These are phyloP conservation scores for Tetragonula clypearis DNA, from an alignment of 1,140 invertebrate species.

Conservation along the genomic window DNA sequence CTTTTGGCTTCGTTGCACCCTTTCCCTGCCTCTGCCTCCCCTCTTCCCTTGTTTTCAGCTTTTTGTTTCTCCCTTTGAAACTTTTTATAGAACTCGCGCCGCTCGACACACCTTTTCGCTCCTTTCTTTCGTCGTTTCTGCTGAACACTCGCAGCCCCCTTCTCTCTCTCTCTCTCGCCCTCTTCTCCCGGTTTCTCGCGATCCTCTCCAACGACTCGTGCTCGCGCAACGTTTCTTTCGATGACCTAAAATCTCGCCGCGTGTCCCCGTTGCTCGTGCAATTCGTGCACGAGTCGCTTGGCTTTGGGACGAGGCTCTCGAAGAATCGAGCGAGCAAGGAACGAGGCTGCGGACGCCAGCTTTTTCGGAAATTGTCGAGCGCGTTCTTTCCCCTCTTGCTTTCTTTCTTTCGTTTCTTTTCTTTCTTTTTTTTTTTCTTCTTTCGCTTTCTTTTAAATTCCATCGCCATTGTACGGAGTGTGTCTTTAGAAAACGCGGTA, in stretches of 20 bases:
- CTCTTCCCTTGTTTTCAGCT: not conserved
- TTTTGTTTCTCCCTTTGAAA: constrained; percentile 19
- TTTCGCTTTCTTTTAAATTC: no score
- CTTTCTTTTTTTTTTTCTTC: no score
- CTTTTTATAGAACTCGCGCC: constrained; percentile 9
- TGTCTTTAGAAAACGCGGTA: no score
- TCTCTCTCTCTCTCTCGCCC: not conserved
- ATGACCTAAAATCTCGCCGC: constrained; percentile 26
- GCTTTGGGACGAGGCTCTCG: not conserved
- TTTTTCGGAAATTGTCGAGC: not conserved
- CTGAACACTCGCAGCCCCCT: not conserved
- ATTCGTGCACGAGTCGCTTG: no score
- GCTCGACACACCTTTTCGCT: not conserved
- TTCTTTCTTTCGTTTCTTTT: no score
- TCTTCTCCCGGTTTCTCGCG: not conserved
- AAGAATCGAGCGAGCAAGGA: not conserved
- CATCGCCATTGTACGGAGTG: no score
- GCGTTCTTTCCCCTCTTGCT: not conserved
- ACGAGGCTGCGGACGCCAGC: not conserved
- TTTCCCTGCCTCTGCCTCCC: not conserved
- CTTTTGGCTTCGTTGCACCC: constrained; percentile 30
- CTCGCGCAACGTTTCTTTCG: constrained; percentile 22
- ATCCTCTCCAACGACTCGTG: not conserved
- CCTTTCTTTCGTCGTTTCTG: not conserved
- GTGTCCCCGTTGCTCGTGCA: constrained; percentile 1